These are phyloP conservation scores for Leucopsar rothschildi DNA, from an alignment of 2,113 vertebrate species.

Conservation along the genomic window DNA sequence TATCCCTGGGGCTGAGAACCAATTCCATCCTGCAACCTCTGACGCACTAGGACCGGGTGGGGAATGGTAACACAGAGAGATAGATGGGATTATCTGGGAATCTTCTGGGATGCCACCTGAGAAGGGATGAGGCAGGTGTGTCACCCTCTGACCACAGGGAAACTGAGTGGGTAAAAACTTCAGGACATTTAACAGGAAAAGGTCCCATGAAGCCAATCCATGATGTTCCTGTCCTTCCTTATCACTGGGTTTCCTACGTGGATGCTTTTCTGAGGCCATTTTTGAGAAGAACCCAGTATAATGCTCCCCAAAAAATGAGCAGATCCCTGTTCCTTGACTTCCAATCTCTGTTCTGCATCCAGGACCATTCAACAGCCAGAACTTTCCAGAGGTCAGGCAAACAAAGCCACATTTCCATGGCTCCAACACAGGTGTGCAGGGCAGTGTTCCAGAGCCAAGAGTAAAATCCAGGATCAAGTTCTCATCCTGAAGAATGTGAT, in stretches of 20 bases:
- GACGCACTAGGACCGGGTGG: fast-evolving
- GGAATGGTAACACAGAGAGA: background rate
- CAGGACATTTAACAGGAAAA: background rate
- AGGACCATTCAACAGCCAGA: background rate
- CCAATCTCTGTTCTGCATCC: background rate
- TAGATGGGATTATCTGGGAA: background rate
- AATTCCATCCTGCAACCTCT: background rate
- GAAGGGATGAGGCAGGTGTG: background rate
- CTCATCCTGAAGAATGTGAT: background rate
- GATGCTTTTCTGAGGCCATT: fast-evolving
- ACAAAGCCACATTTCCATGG: background rate
- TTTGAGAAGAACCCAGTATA: background rate
- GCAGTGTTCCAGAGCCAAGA: background rate
- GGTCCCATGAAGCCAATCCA: background rate
- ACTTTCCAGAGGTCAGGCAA: background rate
- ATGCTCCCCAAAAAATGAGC: background rate
- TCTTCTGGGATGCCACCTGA: background rate
- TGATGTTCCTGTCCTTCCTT: background rate
- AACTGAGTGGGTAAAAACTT: background rate
- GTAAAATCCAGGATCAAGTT: background rate
- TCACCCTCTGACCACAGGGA: background rate
- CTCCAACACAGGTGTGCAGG: background rate
- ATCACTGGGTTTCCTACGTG: fast-evolving
- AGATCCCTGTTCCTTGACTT: background rate
- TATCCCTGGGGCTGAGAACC: background rate